These are phyloP conservation scores for Eufriesea mexicana DNA, from an alignment of 1,140 invertebrate species.

Conservation along the genomic window DNA sequence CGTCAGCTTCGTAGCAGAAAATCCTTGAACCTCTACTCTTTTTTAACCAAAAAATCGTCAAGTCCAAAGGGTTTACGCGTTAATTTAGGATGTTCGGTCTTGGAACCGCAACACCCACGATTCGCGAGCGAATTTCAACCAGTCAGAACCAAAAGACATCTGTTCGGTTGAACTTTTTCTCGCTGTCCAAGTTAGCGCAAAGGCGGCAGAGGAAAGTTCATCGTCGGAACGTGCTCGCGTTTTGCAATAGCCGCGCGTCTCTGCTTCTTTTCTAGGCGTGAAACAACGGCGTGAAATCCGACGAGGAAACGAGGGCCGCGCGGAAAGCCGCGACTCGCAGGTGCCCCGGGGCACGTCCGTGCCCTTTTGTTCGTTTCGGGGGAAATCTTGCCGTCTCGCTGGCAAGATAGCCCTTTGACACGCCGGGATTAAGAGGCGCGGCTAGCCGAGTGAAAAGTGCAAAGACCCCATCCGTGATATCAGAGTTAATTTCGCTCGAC, in stretches of 20 bases:
- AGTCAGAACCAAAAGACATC: neutral
- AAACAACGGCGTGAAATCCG: no score
- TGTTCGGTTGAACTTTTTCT: neutral
- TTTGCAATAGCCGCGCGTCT: neutral
- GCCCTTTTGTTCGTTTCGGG: neutral
- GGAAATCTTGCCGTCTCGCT: neutral
- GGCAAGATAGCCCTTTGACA: neutral
- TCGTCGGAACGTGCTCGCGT: neutral
- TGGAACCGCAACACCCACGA: no score
- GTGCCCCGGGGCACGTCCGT: no score
- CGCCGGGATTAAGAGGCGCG: neutral
- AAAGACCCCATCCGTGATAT: slow-evolving; percentile 10
- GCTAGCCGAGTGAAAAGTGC: neutral
- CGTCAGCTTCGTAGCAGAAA: no score
- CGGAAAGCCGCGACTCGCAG: no score
- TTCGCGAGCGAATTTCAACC: neutral
- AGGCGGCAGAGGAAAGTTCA: neutral
- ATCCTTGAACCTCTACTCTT: no score
- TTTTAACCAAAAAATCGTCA: no score
- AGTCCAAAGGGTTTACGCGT: no score
- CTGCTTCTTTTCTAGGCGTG: no score
- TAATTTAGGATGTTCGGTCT: no score
- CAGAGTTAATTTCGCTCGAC: slow-evolving; percentile 27
- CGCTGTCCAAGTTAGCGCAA: neutral
- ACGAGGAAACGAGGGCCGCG: no score